Evolutionary conservation across 2,113 vertebrate species (phyloP).

Genomic region (Hemiscyllium ocellatum): DNA sequence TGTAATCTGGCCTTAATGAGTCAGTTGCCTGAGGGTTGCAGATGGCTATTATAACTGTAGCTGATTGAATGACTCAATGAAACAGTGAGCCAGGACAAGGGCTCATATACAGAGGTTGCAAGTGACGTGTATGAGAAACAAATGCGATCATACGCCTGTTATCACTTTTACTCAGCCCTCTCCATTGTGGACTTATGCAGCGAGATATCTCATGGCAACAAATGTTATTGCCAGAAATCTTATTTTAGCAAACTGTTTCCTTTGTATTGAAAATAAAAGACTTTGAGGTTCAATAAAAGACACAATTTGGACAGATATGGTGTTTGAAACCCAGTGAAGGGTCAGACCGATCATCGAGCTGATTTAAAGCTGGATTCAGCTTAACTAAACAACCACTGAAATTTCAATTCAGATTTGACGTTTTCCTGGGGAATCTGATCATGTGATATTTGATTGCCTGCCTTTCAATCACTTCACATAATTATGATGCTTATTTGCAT

Average conservation of each 20-base stretch:
- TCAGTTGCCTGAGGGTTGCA: not conserved
- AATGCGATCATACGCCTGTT: not conserved
- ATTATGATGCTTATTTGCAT: not conserved
- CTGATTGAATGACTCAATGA: not conserved
- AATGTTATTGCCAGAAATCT: not conserved
- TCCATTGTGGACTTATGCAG: not conserved
- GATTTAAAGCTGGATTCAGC: not conserved
- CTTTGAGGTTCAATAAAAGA: not conserved
- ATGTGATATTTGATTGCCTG: not conserved
- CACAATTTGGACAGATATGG: not conserved
- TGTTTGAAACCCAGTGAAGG: not conserved
- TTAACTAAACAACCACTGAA: not conserved
- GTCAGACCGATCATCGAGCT: not conserved
- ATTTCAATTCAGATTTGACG: not conserved
- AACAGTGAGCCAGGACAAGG: not conserved
- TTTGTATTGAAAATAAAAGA: not conserved
- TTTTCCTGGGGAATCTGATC: not conserved
- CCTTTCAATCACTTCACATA: not conserved
- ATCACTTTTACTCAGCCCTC: not conserved
- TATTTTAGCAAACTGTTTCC: not conserved
- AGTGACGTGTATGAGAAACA: not conserved
- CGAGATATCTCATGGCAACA: not conserved
- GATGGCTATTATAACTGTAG: not conserved
- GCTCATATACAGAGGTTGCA: not conserved
- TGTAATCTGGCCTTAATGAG: not conserved